Base-by-base conservation (phyloP, 2,888 invertebrate species). In the Rhogogaster chlorosoma region DNA sequence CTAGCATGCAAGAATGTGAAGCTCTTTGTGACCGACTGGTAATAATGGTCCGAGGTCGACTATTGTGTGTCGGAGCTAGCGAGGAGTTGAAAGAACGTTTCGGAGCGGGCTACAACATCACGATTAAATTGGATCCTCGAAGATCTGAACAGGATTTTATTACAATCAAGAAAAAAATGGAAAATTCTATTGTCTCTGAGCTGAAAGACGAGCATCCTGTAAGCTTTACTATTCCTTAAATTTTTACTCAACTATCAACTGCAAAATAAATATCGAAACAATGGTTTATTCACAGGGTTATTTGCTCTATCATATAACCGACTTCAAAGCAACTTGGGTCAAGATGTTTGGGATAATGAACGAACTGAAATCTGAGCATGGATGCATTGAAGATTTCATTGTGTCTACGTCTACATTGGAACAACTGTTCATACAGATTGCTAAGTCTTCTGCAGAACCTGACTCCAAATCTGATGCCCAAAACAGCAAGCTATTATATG, bases 1-100 rank as follows among this genome's bases (percentile, higher is more conserved):
- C n/a, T 93, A 97, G 97, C 90, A 97, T 98, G 97, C 97, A 98
- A 92, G 98, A 98, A 94, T 98, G 97, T 94, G 98, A 98, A 91
- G 96, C 96, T 45, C 94, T 98, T 32, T 98, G 98, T 92, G 95
- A 95, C 83, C 95, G 97, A 85, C 93, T 98, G 87, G 97, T 96
- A 0, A 97, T 98, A 86, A 96, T 98, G 97, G 95, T 96, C 0
- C 94, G 94, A 86, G 98, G 98, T 0, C 94, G 95, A 89, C 94
- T 97, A 88, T 95, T 96, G 87, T 97, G 97, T 91, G 94, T 97
- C 71, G 97, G 97, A 84, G 95, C 96, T 85, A 95, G 96, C 86
- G 96, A 96, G 86, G 96, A 96, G 86, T 94, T 98, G 88, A 97
- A 98, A 89, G 95, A 95, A 85, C 95, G 95, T 84, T 96, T 96